Evolutionary conservation across 1,140 invertebrate species (phyloP).

Genomic region (Fopius arisanus): DNA sequence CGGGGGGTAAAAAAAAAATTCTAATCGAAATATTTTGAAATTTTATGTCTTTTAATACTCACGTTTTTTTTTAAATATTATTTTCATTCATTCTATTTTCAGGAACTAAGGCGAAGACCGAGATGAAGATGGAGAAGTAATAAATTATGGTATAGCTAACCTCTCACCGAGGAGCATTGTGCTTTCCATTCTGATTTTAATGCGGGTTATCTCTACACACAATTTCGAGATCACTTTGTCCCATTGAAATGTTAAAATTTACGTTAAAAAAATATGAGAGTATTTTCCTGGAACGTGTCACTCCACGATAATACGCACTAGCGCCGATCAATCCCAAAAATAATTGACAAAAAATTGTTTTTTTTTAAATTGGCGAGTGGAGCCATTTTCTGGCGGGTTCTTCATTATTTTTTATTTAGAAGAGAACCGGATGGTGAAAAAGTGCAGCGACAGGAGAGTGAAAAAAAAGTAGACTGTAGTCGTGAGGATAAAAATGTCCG

Average conservation of each 20-base stretch:
- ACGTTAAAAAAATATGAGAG: background rate
- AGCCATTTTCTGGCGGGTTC: background rate
- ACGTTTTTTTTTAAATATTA: too few species aligned
- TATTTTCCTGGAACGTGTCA: background rate
- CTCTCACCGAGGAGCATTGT: background rate
- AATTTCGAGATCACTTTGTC: background rate
- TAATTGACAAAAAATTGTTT: too few species aligned
- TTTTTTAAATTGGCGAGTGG: too few species aligned
- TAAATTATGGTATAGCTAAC: background rate
- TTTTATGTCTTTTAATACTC: too few species aligned
- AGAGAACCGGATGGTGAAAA: slow-evolving; percentile 1
- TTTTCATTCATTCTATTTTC: too few species aligned
- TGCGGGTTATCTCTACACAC: background rate
- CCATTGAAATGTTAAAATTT: slow-evolving; percentile 17
- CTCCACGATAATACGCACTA: background rate
- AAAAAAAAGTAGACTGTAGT: background rate
- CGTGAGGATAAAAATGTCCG: slow-evolving; percentile 18
- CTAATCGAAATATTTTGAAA: too few species aligned
- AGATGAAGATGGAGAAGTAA: background rate
- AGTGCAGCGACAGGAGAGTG: background rate
- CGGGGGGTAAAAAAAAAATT: too few species aligned
- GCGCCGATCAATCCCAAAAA: background rate
- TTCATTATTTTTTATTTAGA: background rate
- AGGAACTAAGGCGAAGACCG: too few species aligned
- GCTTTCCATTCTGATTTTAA: slow-evolving; percentile 14